Percentiles rank a stretch among this genome's conserved stretches.
These are phyloP conservation scores for Heliothis subflexa DNA, from an alignment of 1,140 invertebrate species.

Conservation along the genomic window DNA sequence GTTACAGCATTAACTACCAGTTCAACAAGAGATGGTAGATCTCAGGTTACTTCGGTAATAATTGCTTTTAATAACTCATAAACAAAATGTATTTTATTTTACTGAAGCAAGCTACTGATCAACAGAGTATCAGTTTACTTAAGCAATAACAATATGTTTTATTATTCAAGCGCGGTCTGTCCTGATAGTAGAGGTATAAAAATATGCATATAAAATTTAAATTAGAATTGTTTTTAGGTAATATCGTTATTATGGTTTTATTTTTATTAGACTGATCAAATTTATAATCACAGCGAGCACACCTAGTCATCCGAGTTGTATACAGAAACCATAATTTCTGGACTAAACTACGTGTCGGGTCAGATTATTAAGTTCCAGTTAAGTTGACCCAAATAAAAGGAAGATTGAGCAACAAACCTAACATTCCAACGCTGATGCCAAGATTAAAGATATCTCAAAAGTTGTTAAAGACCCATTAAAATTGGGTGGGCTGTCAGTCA, in stretches of 20 bases:
- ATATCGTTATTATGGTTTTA: no score
- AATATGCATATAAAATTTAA: background rate
- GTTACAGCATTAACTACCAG: background rate
- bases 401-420: conserved; percentile 36
- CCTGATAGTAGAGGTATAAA: background rate
- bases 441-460: conserved; percentile 31
- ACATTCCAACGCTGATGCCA: conserved; percentile 10
- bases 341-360: no score
- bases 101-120: conserved; percentile 55
- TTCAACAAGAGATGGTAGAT: background rate
- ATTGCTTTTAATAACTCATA: conserved; percentile 25
- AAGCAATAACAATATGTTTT: conserved; percentile 18
- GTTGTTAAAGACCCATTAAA: conserved; percentile 37
- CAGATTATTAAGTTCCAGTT: no score
- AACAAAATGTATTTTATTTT: conserved; percentile 27
- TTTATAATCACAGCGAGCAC: no score
- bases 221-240: no score
- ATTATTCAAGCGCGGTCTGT: background rate
- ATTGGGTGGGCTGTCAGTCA: conserved; percentile 40
- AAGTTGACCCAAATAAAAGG: conserved; percentile 7
- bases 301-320: no score
- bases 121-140: conserved; percentile 59
- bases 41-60: conserved; percentile 17
- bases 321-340: no score
- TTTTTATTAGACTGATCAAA: no score